Evolutionary conservation across 1,140 invertebrate genomes (phyloP).

Genomic region (Campoletis sonorensis): DNA sequence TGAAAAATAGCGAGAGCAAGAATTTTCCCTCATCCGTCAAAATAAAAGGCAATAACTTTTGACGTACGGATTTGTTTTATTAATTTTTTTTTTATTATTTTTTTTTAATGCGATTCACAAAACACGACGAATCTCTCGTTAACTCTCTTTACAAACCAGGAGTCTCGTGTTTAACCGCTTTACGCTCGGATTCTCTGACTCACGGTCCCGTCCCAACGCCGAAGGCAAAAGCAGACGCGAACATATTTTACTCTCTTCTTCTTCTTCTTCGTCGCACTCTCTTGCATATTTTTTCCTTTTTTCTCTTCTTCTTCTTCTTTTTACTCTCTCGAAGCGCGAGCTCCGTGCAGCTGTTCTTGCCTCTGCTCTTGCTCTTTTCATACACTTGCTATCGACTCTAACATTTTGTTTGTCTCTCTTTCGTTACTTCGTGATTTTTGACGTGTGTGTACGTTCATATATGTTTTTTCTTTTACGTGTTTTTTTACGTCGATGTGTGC

Average conservation of each 20-base stretch:
- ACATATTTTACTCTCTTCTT: not conserved
- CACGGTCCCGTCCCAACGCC: not conserved
- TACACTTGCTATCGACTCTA: conserved; percentile 1
- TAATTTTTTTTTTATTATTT: too few species aligned
- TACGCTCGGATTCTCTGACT: conserved; percentile 16
- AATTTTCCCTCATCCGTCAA: not conserved
- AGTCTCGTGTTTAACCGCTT: conserved; percentile 7
- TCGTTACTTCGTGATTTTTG: too few species aligned
- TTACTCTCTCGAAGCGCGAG: not conserved
- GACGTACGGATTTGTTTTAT: not conserved
- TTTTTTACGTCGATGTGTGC: not conserved
- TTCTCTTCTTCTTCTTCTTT: not conserved
- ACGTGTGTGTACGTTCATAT: not conserved
- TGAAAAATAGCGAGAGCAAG: not conserved
- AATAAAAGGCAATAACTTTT: conserved; percentile 2
- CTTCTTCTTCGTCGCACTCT: not conserved
- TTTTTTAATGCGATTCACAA: not conserved
- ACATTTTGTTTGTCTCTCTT: not conserved
- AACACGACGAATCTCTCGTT: conserved; percentile 7
- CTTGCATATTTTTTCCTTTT: not conserved
- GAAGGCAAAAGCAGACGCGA: conserved; percentile 1
- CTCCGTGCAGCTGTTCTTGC: conserved; percentile 11
- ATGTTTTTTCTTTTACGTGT: not conserved
- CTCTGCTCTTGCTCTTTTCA: not conserved
- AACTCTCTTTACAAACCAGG: too few species aligned